Evolutionary conservation across 2,113 vertebrate species (phyloP).

Genomic region (Acanthochromis polyacanthus): DNA sequence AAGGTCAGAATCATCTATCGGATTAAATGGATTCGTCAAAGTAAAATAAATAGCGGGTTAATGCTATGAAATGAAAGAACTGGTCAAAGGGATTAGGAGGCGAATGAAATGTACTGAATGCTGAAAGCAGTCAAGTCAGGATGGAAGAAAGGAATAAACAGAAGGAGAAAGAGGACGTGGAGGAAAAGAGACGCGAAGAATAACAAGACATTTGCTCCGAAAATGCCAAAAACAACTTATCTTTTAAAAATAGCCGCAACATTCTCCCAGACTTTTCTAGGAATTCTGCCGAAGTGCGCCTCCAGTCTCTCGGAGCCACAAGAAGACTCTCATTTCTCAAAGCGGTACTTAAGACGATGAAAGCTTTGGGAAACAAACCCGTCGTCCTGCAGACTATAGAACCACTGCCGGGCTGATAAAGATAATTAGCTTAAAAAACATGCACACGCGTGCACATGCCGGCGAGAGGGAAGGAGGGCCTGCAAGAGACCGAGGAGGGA

Average conservation of each 20-base stretch:
- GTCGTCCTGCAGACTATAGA: constrained; percentile 13
- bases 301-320: neutral
- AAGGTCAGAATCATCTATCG: constrained; percentile 3
- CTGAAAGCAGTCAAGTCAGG: neutral
- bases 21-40: neutral
- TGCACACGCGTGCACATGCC: constrained; percentile 5
- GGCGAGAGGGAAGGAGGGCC: neutral
- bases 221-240: constrained; percentile 12
- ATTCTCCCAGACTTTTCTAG: neutral
- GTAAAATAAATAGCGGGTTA: neutral
- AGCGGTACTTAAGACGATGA: constrained; percentile 32
- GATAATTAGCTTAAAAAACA: constrained; percentile 61
- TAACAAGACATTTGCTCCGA: neutral
- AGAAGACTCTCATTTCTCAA: constrained; percentile 46
- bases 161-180: neutral
- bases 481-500: constrained; percentile 14
- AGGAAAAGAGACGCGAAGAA: neutral
- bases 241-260: constrained; percentile 1
- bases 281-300: neutral
- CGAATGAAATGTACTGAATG: neutral
- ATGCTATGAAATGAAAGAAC: neutral
- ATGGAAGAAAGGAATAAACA: accelerated
- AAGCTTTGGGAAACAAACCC: constrained; percentile 54
- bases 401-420: constrained; percentile 47
- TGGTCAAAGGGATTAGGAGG: constrained; percentile 8